Conservation (phyloP, 2,888 invertebrate species). For the Sceliomorpha sp. region DNA sequence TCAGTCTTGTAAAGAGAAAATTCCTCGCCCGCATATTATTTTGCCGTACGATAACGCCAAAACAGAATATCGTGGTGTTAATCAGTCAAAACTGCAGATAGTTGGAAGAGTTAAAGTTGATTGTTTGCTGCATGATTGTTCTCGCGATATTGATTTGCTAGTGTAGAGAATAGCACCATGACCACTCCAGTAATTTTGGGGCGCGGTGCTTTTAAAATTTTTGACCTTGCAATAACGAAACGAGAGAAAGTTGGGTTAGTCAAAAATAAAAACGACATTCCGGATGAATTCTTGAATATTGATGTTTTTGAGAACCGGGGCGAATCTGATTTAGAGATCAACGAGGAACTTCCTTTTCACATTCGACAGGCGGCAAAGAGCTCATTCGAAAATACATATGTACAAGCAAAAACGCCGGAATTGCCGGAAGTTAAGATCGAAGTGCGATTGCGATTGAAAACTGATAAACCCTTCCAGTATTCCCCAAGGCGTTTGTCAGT, state of each 20-base stretch:
- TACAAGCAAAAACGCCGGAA: conserved; percentile 1
- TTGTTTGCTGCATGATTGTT: neutral
- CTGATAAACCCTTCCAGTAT: conserved; percentile 1
- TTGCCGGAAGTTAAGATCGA: neutral
- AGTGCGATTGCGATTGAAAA: neutral
- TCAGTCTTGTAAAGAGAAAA: neutral
- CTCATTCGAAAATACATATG: no score
- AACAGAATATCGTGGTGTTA: conserved; percentile 3
- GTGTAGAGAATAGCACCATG: no score
- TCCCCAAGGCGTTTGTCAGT: neutral
- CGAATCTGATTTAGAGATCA: no score
- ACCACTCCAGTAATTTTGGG: no score
- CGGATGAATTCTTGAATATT: no score
- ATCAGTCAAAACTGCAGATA: conserved; percentile 6
- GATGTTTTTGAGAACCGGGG: no score
- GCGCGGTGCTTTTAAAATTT: no score
- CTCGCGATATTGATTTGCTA: neutral
- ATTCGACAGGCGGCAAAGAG: no score
- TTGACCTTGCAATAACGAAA: no score
- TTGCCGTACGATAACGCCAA: neutral
- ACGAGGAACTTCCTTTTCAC: no score
- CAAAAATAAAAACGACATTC: no score
- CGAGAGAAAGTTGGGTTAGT: no score
- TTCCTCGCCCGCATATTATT: neutral
- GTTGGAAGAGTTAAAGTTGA: neutral